Evolutionary conservation across 2,888 invertebrate genomes (phyloP).

Genomic region (Pristionchus mayeri): DNA sequence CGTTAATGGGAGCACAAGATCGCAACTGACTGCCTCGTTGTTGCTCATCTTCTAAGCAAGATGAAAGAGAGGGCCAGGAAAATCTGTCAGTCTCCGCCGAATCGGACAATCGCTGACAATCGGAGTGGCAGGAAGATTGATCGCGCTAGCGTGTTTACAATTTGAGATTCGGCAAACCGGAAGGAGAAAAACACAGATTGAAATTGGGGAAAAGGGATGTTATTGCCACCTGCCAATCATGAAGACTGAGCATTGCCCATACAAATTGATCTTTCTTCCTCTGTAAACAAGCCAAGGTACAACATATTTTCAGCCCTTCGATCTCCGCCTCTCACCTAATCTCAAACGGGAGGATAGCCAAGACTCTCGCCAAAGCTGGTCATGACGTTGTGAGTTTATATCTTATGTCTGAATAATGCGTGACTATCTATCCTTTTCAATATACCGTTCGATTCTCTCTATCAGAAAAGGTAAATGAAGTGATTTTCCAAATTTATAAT

Average conservation of each 20-base stretch:
- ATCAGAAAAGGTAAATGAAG: too few relatives aligned
- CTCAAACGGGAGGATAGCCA: conserved; percentile 67
- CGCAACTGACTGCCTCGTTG: not conserved
- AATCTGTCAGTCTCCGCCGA: not conserved
- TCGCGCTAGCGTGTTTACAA: conserved; percentile 1
- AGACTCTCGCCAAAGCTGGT: conserved; percentile 66
- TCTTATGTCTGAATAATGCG: too few relatives aligned
- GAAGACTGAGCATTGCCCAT: not conserved
- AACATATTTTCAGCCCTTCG: conserved; percentile 52
- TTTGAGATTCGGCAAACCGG: not conserved
- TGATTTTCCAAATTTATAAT: too few relatives aligned
- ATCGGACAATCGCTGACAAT: not conserved
- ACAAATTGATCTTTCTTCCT: too few relatives aligned
- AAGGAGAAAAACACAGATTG: too few relatives aligned
- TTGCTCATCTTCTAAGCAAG: not conserved
- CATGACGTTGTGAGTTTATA: conserved; percentile 69
- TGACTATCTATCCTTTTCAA: too few relatives aligned
- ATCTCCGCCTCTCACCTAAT: conserved; percentile 62
- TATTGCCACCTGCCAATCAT: not conserved
- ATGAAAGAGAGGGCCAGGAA: conserved; percentile 26
- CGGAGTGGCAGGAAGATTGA: conserved; percentile 8
- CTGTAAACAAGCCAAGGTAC: too few relatives aligned
- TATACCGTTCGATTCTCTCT: too few relatives aligned
- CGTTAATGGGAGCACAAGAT: too few relatives aligned
- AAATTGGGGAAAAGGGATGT: not conserved